These are phyloP conservation scores for Carapus acus DNA, from an alignment of 2,797 vertebrate genomes.

Conservation along the genomic window DNA sequence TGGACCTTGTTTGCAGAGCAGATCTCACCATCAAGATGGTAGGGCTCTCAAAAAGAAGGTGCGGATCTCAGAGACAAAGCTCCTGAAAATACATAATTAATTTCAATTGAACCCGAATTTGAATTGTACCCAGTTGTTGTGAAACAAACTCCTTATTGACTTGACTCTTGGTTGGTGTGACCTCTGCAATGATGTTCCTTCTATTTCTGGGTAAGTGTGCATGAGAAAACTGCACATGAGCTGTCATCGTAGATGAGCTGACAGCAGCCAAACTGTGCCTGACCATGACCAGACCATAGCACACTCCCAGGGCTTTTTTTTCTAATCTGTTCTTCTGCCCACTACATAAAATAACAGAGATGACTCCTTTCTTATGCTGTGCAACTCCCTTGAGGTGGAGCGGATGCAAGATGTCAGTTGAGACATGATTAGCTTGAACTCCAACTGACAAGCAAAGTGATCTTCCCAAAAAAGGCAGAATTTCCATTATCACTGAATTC, in stretches of 20 bases:
- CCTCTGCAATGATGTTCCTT: no score
- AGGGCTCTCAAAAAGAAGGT: no score
- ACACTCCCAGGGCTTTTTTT: no score
- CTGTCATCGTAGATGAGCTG: slow-evolving; percentile 46
- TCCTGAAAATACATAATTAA: no score
- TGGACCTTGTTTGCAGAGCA: background rate
- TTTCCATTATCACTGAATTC: slow-evolving; percentile 50
- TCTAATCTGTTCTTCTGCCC: no score
- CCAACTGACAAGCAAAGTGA: slow-evolving; percentile 24
- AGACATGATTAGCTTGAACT: slow-evolving; percentile 37
- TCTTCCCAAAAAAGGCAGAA: slow-evolving; percentile 68
- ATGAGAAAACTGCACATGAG: slow-evolving; percentile 21
- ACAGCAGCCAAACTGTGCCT: slow-evolving; percentile 43
- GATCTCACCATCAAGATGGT: slow-evolving; percentile 2
- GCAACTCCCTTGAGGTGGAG: slow-evolving; percentile 33
- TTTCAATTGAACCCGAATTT: no score
- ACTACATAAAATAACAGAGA: background rate
- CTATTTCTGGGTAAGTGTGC: background rate
- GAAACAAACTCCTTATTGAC: no score
- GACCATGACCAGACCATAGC: no score
- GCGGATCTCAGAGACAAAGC: no score
- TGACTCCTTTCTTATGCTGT: no score
- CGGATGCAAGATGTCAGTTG: slow-evolving; percentile 39
- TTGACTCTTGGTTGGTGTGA: no score
- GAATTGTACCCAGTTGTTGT: no score